phyloP scores from a whole-genome alignment of 2,797 vertebrate species.

The Gymnoscopelus braueri region DNA sequence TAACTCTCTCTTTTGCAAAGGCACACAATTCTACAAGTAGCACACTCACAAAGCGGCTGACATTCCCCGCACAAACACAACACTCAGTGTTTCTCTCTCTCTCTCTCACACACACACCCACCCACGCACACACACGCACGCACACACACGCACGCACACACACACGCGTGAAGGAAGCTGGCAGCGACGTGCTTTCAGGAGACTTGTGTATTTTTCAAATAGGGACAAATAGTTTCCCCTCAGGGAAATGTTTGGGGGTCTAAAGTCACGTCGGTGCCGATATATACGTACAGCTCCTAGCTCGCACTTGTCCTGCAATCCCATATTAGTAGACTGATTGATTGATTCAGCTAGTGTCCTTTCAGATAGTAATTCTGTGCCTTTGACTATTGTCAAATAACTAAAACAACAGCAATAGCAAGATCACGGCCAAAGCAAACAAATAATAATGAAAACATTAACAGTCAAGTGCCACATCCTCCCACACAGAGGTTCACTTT shows the following conservation, averaged over 20 bases:
- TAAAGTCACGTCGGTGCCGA: slow-evolving; percentile 44
- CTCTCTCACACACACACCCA: neutral
- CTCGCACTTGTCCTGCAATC: too few relatives aligned
- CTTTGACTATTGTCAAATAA: too few relatives aligned
- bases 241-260: slow-evolving; percentile 47
- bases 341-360: too few relatives aligned
- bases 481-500: too few relatives aligned
- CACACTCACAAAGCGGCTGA: slow-evolving; percentile 37
- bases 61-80: slow-evolving; percentile 28
- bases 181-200: slow-evolving; percentile 32
- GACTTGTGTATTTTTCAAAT: slow-evolving; percentile 55
- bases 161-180: slow-evolving; percentile 16
- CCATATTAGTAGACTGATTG: too few relatives aligned
- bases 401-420: too few relatives aligned
- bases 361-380: too few relatives aligned
- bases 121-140: slow-evolving; percentile 6
- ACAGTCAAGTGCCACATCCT: too few relatives aligned
- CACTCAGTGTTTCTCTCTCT: slow-evolving; percentile 3
- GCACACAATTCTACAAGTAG: slow-evolving; percentile 49
- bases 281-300: slow-evolving; percentile 44
- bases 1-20: slow-evolving; percentile 30
- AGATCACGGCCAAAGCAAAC: too few relatives aligned
- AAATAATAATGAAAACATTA: too few relatives aligned
- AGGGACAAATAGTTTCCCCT: slow-evolving; percentile 41
- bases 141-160: slow-evolving; percentile 14